Evolutionary conservation across 2,888 invertebrate genomes (phyloP), one percentile per base, ranked within the genome.

Genomic region (Cremastobaeus sp.): DNA sequence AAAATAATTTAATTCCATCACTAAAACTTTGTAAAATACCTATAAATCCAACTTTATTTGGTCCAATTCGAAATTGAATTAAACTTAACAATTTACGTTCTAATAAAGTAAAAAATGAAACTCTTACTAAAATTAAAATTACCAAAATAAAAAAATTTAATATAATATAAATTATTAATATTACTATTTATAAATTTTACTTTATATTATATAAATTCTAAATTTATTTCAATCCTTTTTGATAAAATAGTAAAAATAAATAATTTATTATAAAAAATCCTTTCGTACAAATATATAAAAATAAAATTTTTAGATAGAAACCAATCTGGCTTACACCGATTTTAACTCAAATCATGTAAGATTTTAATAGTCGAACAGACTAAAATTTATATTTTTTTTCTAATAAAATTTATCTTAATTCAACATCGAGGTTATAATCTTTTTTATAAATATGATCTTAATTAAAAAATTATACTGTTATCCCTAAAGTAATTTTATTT

Each of bases 391-490:
- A 92, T 90, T 90, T 89, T 88, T n/a, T 91, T 93, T 84, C 92
- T 90, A 90, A 90, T 89, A 90, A 90, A 89, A 89, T 90, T 89
- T 89, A 90, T 86, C 90, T 92, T 93, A 93, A 93, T 94, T 92
- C 94, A 94, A 94, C 94, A 94, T 94, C 93, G 94, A 94, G 93
- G 93, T 94, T 92, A 92, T 92, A 93, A 94, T 89, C 92, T 91
- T 88, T 90, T 89, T 90, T 92, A 91, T 90, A 89, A 90, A 94
- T 93, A 88, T 85, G 92, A 90, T 90, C 93, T 93, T 90, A 91
- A 88, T 89, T 92, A 91, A 91, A 91, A 91, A 90, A 93, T 93
- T 90, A 93, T 91, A 92, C 93, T 94, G 93, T 94, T 94, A 94
- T 93, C 93, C 93, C 92, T 92, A 92, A 92, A 91, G 93, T 93